Evolutionary conservation across 2,113 vertebrate genomes (phyloP).

Genomic region (Pontoporia blainvillei): DNA sequence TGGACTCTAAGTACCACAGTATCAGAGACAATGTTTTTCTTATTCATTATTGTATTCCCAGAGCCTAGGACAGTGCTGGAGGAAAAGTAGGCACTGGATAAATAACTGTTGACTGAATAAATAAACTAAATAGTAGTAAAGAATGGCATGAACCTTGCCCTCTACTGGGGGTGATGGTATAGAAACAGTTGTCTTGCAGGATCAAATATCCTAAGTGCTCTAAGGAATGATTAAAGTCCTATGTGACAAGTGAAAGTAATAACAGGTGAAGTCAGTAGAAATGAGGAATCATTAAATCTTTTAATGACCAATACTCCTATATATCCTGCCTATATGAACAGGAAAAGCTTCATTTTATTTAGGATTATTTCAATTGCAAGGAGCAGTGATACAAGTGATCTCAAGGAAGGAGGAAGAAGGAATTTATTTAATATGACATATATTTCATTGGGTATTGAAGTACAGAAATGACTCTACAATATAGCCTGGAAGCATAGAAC

Average conservation of each 20-base stretch:
- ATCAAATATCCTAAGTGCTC: not conserved
- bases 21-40: not conserved
- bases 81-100: not conserved
- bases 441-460: not conserved
- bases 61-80: not conserved
- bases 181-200: not conserved
- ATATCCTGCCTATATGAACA: not conserved
- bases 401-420: not conserved
- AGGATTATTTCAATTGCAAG: not conserved
- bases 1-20: not conserved
- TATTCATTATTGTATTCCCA: not conserved
- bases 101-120: not conserved
- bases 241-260: not conserved
- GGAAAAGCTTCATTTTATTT: not conserved
- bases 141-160: not conserved
- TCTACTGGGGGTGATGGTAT: not conserved
- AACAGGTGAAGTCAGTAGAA: not conserved
- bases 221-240: not conserved
- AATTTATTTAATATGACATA: not conserved
- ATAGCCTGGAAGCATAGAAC: not conserved
- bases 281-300: not conserved
- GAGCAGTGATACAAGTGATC: not conserved
- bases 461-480: not conserved
- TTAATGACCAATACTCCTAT: not conserved
- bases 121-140: not conserved